phyloP scores from a whole-genome alignment of 2,797 vertebrate genomes.

The Arnoldichthys spilopterus region DNA sequence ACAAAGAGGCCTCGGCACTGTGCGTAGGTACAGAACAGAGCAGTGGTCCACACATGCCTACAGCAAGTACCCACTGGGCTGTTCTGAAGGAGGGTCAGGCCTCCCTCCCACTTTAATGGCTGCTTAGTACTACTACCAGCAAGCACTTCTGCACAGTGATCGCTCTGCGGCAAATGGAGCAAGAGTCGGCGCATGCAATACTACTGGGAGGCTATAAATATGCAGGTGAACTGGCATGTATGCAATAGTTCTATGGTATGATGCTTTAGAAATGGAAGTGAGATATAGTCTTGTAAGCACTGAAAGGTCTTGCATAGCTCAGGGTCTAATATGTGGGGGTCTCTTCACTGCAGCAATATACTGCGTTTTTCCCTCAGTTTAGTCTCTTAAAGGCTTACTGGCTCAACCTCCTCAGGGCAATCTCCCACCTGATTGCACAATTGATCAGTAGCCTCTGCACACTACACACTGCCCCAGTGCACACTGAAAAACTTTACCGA shows the following conservation, averaged over 20 bases:
- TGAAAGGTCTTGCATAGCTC: conserved; percentile 13
- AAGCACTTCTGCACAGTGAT: conserved; percentile 22
- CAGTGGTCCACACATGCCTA: conserved; percentile 26
- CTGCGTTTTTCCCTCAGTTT: conserved; percentile 8
- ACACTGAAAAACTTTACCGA: conserved; percentile 59
- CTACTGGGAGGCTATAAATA: conserved; percentile 39
- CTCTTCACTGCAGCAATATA: conserved; percentile 31
- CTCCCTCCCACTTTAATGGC: conserved; percentile 40
- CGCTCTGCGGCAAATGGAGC: conserved; percentile 29
- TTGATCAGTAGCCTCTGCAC: conserved; percentile 49
- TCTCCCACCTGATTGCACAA: conserved; percentile 64
- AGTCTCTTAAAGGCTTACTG: conserved; percentile 43
- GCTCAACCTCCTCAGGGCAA: conserved; percentile 49
- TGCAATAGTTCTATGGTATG: conserved; percentile 20
- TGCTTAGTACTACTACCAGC: conserved; percentile 42
- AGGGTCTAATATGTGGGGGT: conserved; percentile 17
- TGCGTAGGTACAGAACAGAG: conserved; percentile 37
- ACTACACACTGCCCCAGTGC: conserved; percentile 50
- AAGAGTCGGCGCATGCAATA: conserved; percentile 13
- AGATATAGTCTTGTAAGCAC: conserved; percentile 3
- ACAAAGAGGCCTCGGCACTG: conserved; percentile 29
- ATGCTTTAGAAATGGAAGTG: conserved; percentile 23
- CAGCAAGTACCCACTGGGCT: conserved; percentile 28
- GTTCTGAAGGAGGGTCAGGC: conserved; percentile 36
- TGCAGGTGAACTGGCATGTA: conserved; percentile 18